These are phyloP conservation scores for Pristis pectinata DNA, from an alignment of 2,797 vertebrate species.

Conservation along the genomic window DNA sequence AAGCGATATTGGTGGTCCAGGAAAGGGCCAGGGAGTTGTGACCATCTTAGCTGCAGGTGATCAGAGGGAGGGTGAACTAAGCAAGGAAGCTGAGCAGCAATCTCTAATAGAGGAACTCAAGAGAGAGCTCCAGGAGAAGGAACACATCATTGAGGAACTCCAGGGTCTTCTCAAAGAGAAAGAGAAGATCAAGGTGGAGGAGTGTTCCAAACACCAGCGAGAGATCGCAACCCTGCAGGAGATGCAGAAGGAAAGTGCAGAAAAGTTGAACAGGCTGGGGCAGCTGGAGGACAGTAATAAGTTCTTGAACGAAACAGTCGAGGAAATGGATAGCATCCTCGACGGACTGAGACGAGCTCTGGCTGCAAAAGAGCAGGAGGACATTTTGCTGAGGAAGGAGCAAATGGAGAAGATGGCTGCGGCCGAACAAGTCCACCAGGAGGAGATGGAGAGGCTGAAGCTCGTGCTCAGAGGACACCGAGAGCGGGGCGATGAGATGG, in stretches of 20 bases:
- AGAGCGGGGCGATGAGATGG: neutral
- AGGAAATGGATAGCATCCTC: neutral
- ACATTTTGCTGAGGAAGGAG: neutral
- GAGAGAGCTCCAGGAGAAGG: neutral
- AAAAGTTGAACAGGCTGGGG: neutral
- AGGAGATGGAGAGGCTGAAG: neutral
- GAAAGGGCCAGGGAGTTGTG: neutral
- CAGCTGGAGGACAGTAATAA: neutral
- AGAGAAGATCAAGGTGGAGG: neutral
- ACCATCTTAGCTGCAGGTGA: neutral
- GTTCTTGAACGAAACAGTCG: neutral
- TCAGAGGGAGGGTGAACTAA: rapidly evolving
- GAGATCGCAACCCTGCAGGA: conserved; percentile 23
- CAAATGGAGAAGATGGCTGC: neutral
- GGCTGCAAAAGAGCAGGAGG: neutral
- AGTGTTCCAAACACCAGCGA: conserved; percentile 13
- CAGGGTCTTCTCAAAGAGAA: rapidly evolving
- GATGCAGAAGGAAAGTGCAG: neutral
- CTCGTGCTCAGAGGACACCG: neutral
- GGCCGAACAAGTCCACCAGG: neutral
- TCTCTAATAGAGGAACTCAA: conserved; percentile 39
- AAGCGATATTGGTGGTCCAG: neutral
- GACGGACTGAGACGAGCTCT: rapidly evolving
- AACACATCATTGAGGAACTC: rapidly evolving
- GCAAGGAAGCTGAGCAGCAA: neutral